Conservation (phyloP, 1,140 invertebrate genomes). For the Tetragnatha versicolor region DNA sequence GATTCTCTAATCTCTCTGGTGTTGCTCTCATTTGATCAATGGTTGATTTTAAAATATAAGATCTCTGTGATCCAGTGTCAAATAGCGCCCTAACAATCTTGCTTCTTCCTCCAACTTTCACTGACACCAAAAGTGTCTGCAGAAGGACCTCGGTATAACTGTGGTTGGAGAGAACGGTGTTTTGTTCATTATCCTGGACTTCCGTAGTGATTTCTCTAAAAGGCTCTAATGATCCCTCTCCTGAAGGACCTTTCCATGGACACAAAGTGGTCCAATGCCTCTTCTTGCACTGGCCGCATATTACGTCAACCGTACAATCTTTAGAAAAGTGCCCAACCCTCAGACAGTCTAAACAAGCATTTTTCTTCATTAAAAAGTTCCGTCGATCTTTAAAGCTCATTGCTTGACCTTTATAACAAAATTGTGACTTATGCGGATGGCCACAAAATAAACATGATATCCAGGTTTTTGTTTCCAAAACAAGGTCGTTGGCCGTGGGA, state of each 20-base stretch:
- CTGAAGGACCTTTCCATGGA: not conserved
- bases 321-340: not conserved
- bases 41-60: constrained; percentile 2
- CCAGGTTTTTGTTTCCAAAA: not conserved
- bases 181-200: no score
- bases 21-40: not conserved
- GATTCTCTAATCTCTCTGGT: not conserved
- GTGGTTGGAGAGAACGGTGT: not conserved
- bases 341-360: constrained; percentile 4
- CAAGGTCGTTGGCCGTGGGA: constrained; percentile 15
- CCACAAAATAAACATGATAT: not conserved
- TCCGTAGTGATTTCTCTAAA: not conserved
- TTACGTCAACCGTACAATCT: not conserved
- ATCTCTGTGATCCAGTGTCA: constrained; percentile 3
- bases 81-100: not conserved
- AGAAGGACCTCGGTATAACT: not conserved
- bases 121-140: not conserved
- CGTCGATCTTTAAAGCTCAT: not conserved
- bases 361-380: not conserved
- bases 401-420: constrained; percentile 16
- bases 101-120: not conserved
- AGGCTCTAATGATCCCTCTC: no score
- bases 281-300: not conserved
- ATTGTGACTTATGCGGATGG: not conserved
- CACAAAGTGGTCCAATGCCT: not conserved